These are phyloP conservation scores for Mormyrus hasselquistii DNA, from an alignment of 2,797 vertebrate genomes.

Conservation along the genomic window DNA sequence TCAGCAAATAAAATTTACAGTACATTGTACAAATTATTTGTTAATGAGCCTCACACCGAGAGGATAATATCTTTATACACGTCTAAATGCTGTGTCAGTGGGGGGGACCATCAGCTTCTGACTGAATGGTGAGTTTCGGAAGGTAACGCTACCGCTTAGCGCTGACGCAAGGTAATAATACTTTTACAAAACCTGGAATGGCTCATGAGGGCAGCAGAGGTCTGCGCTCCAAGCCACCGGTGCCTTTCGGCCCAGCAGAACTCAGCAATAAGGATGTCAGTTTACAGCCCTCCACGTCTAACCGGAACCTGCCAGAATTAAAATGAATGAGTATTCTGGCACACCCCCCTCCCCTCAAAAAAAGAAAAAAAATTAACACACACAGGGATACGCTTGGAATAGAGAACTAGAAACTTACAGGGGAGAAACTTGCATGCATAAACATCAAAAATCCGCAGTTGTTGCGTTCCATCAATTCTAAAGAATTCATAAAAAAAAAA, in stretches of 20 bases:
- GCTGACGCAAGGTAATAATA: not conserved
- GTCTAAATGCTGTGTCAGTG: not conserved
- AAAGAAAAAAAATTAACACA: not conserved
- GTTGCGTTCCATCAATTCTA: not conserved
- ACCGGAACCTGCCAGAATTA: not conserved
- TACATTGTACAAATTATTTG: slow-evolving; percentile 17
- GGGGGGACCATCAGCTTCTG: not conserved
- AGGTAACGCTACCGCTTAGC: not conserved
- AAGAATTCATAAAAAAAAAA: slow-evolving; percentile 2
- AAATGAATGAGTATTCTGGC: not conserved
- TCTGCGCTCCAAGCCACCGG: not conserved
- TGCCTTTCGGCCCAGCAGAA: not conserved
- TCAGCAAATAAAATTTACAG: slow-evolving; percentile 15
- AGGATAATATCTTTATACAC: not conserved
- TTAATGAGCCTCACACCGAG: slow-evolving; percentile 14
- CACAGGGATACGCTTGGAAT: not conserved
- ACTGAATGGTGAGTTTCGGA: not conserved
- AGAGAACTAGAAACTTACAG: not conserved
- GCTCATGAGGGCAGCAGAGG: not conserved
- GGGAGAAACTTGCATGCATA: not conserved
- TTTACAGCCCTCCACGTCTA: not conserved
- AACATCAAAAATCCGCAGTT: not conserved
- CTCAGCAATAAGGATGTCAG: not conserved
- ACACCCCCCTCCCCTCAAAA: not conserved
- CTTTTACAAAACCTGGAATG: slow-evolving; percentile 1